Percentiles rank a stretch among this genome's conserved stretches.
Conservation (phyloP, 2,113 vertebrate genomes). For the Ciconia maguari region DNA sequence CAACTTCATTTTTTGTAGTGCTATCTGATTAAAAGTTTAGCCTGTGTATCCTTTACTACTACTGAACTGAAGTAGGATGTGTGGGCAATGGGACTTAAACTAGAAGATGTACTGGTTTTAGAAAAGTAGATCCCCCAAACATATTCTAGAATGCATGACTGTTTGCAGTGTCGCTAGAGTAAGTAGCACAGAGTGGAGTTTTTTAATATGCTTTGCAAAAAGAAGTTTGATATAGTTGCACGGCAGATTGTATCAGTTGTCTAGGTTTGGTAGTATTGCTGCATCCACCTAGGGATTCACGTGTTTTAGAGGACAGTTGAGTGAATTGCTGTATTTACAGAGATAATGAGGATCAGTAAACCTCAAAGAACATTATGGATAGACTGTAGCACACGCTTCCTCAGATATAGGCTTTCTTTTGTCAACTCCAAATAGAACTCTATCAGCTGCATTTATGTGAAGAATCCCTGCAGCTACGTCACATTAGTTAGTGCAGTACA, state of each 20-base stretch:
- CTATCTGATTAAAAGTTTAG: not conserved
- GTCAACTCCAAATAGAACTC: not conserved
- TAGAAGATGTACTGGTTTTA: not conserved
- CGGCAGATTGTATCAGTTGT: not conserved
- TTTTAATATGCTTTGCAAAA: not conserved
- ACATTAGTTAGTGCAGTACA: conserved; percentile 45
- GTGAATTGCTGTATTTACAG: not conserved
- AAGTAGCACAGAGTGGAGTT: not conserved
- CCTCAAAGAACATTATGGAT: not conserved
- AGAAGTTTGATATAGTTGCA: not conserved
- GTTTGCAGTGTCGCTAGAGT: not conserved
- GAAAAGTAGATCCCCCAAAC: not conserved
- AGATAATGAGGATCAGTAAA: not conserved
- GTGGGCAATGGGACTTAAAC: not conserved
- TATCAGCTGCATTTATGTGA: conserved; percentile 8
- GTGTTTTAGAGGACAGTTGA: not conserved
- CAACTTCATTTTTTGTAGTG: not conserved
- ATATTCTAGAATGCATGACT: not conserved
- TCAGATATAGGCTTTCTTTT: not conserved
- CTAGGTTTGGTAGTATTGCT: not conserved
- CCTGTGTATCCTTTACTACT: not conserved
- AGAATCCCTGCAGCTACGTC: conserved; percentile 24
- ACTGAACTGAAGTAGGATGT: not conserved
- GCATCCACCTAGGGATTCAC: not conserved
- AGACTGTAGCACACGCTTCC: not conserved